Percentiles rank a stretch among this genome's conserved stretches.
Evolutionary conservation across 2,888 invertebrate species (phyloP).

Genomic region (Drosophila limbata): DNA sequence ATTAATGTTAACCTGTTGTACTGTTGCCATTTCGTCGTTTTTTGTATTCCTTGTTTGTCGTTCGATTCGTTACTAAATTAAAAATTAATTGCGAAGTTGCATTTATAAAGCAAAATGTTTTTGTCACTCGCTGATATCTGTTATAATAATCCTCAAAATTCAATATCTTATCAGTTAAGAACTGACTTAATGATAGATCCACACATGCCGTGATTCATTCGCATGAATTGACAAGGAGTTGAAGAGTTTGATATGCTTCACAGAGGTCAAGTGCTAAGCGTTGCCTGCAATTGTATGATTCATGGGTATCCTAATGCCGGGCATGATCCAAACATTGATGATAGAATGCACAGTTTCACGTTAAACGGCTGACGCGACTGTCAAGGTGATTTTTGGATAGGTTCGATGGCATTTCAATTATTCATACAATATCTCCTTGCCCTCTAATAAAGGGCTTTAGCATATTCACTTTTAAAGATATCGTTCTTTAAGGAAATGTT

Average conservation of each 20-base stretch:
- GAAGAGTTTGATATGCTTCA: background rate
- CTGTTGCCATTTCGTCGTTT: slow-evolving; percentile 48
- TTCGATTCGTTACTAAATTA: slow-evolving; percentile 39
- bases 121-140: slow-evolving; percentile 22
- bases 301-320: slow-evolving; percentile 22
- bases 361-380: background rate
- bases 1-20: slow-evolving; percentile 62
- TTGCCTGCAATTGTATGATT: slow-evolving; percentile 23
- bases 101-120: slow-evolving; percentile 48
- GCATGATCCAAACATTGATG: background rate
- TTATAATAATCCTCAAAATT: slow-evolving; percentile 15
- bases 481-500: background rate
- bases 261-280: background rate
- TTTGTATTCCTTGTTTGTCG: slow-evolving; percentile 18
- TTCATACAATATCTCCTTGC: background rate
- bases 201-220: slow-evolving; percentile 41
- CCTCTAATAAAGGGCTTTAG: slow-evolving; percentile 5
- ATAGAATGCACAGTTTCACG: background rate
- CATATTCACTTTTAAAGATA: slow-evolving; percentile 3
- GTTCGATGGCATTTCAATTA: background rate
- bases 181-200: slow-evolving; percentile 41
- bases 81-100: background rate
- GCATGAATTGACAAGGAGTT: slow-evolving; percentile 7
- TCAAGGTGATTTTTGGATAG: background rate
- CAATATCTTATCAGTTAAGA: slow-evolving; percentile 51